phyloP scores from a whole-genome alignment of 2,888 invertebrate genomes.

The Cerastis rubricosa region DNA sequence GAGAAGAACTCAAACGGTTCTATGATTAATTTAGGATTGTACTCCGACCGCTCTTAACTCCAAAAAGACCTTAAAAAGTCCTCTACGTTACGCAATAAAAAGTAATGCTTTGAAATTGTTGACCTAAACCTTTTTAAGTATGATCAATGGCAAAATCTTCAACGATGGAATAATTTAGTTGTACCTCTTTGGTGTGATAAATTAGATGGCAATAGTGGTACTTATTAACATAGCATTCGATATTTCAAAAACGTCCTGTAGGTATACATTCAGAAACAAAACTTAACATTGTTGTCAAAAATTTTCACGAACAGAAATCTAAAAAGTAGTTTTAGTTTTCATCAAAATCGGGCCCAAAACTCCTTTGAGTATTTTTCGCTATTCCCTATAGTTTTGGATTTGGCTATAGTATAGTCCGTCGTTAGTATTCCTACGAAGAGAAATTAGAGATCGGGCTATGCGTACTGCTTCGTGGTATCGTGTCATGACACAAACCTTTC shows the following conservation, averaged over 20 bases:
- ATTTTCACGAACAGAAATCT: background rate
- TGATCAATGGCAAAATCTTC: background rate
- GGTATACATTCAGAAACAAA: background rate
- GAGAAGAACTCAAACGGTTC: background rate
- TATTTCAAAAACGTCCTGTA: background rate
- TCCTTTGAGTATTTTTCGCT: background rate
- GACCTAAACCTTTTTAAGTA: background rate
- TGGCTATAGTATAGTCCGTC: background rate
- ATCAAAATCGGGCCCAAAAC: background rate
- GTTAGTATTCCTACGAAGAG: background rate
- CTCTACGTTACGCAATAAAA: background rate
- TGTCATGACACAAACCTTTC: conserved; percentile 75
- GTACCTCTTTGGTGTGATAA: background rate
- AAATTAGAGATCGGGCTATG: background rate
- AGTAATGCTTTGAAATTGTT: background rate
- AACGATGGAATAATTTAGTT: background rate
- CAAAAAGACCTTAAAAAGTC: background rate
- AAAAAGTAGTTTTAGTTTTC: background rate
- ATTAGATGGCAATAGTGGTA: background rate
- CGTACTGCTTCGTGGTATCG: background rate
- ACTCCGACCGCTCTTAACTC: background rate
- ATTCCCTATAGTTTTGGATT: background rate
- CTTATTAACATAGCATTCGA: background rate
- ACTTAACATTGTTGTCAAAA: background rate
- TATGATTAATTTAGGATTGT: background rate